These are phyloP conservation scores for Sclerurus mexicanus DNA, from an alignment of 2,113 vertebrate genomes.

Conservation along the genomic window DNA sequence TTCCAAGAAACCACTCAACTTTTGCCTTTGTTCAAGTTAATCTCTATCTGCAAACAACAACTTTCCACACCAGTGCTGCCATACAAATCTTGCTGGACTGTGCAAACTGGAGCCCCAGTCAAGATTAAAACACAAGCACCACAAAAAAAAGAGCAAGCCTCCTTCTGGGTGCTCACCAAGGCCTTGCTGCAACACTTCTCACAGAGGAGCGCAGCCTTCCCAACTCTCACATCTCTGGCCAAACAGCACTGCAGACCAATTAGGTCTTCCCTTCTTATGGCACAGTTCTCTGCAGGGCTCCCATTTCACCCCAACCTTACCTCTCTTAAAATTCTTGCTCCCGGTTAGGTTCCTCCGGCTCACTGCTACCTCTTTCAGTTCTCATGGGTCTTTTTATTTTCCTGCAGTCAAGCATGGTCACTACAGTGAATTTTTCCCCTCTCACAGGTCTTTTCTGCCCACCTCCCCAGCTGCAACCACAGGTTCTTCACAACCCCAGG, in stretches of 20 bases:
- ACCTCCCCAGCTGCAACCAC: background rate
- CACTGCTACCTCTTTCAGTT: background rate
- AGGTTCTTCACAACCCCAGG: background rate
- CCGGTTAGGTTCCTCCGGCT: background rate
- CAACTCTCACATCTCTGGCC: background rate
- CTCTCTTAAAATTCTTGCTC: background rate
- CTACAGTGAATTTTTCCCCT: background rate
- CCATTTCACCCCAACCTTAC: background rate
- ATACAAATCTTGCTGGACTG: background rate
- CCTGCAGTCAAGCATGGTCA: background rate
- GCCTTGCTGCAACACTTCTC: background rate
- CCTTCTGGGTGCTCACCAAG: background rate
- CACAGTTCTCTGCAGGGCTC: background rate
- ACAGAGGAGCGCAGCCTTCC: background rate
- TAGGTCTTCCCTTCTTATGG: no score
- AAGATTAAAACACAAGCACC: background rate
- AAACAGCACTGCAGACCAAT: background rate
- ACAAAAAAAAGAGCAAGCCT: background rate
- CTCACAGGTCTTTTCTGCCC: background rate
- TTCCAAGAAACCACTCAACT: background rate
- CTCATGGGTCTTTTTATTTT: fast-evolving
- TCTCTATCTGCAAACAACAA: background rate
- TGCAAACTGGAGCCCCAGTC: background rate
- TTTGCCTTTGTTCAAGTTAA: background rate
- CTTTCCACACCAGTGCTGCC: background rate